A percentile compares a stretch with the other conserved stretches of the same genome.
Conservation (phyloP, 1,140 invertebrate species). For the Papilio xuthus region DNA sequence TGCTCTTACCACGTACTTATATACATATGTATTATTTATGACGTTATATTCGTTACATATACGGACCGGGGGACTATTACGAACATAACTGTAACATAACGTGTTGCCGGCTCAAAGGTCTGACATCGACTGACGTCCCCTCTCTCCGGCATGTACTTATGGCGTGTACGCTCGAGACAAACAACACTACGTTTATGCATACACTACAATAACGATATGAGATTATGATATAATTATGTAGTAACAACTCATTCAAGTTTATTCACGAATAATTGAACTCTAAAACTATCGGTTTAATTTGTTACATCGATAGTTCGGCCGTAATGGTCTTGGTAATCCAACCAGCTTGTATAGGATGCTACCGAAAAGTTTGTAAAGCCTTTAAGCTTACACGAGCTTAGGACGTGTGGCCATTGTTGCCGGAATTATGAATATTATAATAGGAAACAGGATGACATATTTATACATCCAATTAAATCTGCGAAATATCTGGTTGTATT, state of each 20-base stretch:
- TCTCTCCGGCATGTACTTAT: too few species aligned
- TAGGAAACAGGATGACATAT: not conserved
- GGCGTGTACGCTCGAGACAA: too few species aligned
- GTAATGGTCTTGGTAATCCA: constrained; percentile 20
- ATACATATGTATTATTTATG: too few species aligned
- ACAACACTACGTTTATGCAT: too few species aligned
- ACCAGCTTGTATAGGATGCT: constrained; percentile 13
- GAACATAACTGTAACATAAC: too few species aligned
- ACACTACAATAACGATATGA: too few species aligned
- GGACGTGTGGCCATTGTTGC: not conserved
- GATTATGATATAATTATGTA: not conserved
- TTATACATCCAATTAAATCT: not conserved
- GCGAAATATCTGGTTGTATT: too few species aligned
- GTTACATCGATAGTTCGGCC: constrained; percentile 12
- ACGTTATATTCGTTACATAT: too few species aligned
- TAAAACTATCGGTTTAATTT: constrained; percentile 20
- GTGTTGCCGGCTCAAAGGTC: too few species aligned
- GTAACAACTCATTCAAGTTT: not conserved
- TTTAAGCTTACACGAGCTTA: constrained; percentile 20
- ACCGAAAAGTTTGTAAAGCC: constrained; percentile 17
- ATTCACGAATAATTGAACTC: not conserved
- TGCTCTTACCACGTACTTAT: too few species aligned
- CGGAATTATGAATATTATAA: constrained; percentile 18
- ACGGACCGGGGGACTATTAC: too few species aligned
- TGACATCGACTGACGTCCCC: too few species aligned